Base-by-base conservation (phyloP, 2,797 vertebrate genomes). In the Lithobates sylvaticus region DNA sequence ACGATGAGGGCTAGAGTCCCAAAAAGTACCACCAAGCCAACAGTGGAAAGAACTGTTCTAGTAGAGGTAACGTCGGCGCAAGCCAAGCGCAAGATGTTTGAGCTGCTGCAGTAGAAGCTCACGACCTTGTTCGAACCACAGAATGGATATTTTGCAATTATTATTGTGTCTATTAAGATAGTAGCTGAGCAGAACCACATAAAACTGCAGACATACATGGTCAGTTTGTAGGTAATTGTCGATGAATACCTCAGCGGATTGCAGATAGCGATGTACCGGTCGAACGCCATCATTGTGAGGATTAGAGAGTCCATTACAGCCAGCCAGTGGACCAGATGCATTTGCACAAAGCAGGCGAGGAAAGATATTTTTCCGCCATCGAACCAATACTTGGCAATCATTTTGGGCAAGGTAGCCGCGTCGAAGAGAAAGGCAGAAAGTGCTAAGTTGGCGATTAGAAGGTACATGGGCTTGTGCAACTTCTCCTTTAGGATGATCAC, bases 311-410 rank as follows among this genome's bases (percentile, higher is more conserved):
- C 34, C 34, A 36, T 36, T 15, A 26, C n/a, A 26, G 29, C 50
- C 50, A 82, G n/a, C 3, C 15, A 81, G 34, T 82, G 70, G 70
- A 85, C 88, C 23, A 88, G 86, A 36, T 89, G 83, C 27, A 36
- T 36, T 36, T 36, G 34, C 5, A 36, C 90, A 70, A 91, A 83
- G 29, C 90, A 92, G 1, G 83, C 86, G 68, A 21, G 70, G 76
- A 91, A 90, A 1, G 87, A 84, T 74, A 92, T 90, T 89, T 23
- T 36, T 36, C 88, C 90, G 6, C 42, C 83, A 29, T 88, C 71
- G 34, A 81, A 88, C 50, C 90, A 72, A 34, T 91, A 91, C 69
- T 91, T 89, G 16, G 67, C 77, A 64, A 90, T 76, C 85, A 91
- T 89, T 61, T 88, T 36, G 7, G 34, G 34, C 89, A 84, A 85